Percentiles rank a stretch among this genome's conserved stretches.
These are phyloP conservation scores for Accipiter virgatus DNA, from an alignment of 2,113 vertebrate genomes.

Conservation along the genomic window DNA sequence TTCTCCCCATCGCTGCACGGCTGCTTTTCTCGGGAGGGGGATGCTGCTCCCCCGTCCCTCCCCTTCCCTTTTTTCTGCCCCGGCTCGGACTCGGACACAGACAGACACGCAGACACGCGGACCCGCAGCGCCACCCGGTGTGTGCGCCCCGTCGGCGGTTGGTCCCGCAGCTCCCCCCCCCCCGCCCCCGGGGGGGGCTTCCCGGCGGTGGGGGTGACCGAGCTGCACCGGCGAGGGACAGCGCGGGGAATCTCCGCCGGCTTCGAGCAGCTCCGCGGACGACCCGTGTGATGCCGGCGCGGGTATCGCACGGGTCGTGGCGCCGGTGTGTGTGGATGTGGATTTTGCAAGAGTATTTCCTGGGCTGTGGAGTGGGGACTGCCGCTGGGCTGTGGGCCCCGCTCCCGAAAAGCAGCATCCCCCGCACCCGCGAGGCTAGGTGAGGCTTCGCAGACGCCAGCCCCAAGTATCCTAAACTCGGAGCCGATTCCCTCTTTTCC, in stretches of 20 bases:
- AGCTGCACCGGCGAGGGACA: too few species aligned
- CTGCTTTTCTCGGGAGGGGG: background rate
- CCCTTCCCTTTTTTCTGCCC: background rate
- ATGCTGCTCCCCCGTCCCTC: background rate
- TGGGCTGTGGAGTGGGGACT: slow-evolving; percentile 40
- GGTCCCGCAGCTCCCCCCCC: background rate
- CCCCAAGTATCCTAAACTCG: slow-evolving; percentile 20
- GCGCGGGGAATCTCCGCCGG: too few species aligned
- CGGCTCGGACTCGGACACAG: background rate
- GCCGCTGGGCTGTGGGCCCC: too few species aligned
- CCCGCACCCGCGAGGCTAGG: too few species aligned
- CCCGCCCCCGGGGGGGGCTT: too few species aligned
- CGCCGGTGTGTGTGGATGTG: background rate
- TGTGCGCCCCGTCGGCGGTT: background rate
- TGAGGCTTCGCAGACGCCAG: background rate
- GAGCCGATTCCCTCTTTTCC: background rate
- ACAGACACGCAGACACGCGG: background rate
- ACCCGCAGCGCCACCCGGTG: slow-evolving; percentile 30
- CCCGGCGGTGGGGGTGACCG: background rate
- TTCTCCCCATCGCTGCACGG: background rate
- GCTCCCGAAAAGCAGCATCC: too few species aligned
- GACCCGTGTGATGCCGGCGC: background rate
- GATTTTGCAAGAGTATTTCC: slow-evolving; percentile 70
- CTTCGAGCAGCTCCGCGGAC: background rate
- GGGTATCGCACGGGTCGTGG: too few species aligned